Evolutionary conservation across 2,888 invertebrate genomes (phyloP), one percentile per base, ranked within the genome.

Genomic region (Lithophane socia): DNA sequence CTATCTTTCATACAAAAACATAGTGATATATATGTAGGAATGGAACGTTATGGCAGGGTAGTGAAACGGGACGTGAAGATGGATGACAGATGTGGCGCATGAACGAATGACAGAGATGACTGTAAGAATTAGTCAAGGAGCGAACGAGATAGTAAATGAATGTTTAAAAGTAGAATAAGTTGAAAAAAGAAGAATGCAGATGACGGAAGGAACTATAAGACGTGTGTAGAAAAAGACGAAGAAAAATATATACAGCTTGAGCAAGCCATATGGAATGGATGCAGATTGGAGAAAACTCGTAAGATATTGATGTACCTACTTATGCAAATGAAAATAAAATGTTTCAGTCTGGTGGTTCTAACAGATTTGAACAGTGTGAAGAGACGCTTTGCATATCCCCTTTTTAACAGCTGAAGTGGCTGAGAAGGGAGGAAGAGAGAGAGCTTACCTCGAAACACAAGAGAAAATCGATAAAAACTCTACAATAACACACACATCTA

Each of bases 221-320:
- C n/a, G n/a, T n/a, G n/a, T n/a, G n/a, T n/a, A n/a, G n/a, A n/a
- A n/a, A n/a, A n/a, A n/a, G n/a, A n/a, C n/a, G n/a, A n/a, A n/a
- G n/a, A n/a, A n/a, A n/a, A n/a, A n/a, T n/a, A n/a, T n/a, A n/a
- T 29, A 24, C 8, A 52, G 49, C n/a, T 3, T 24, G 9, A 29
- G 21, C 49, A 42, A 56, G 29, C 61, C 61, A 49, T 73, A 60
- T 54, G 13, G 9, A 77, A 24, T 37, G 13, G 3, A 64, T 63
- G 66, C 18, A 77, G 29, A 80, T 54, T 13, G 16, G 37, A 37
- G 60, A 44, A 44, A 29, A 54, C 18, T 69, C 29, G 12, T 60
- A 65, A 24, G 64, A 66, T 66, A 76, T 44, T 69, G 21, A 66
- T 76, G n/a, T 61, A n/a, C n/a, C n/a, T n/a, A n/a, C n/a, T n/a